Base-by-base conservation (phyloP, 2,113 vertebrate species). In the Orthonyx spaldingii region DNA sequence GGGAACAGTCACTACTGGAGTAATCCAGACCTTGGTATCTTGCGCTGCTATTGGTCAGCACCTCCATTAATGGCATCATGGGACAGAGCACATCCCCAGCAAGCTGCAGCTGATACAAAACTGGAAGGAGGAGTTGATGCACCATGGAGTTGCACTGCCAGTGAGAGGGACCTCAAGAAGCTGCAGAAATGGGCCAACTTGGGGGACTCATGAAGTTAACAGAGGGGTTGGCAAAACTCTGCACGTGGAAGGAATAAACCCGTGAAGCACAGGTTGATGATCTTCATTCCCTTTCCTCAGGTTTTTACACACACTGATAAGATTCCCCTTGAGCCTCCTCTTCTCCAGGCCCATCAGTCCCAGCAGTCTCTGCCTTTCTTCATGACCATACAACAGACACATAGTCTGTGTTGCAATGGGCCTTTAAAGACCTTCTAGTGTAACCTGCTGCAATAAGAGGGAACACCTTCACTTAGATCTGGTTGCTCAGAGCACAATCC, bases 381-480 rank as follows among this genome's bases (percentile, higher is more conserved):
- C 66, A 65, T 0, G 46, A 20, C 33, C 37, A 89, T 2, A 63
- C 5, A 81, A 66, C 1, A 84, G 19, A 68, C 47, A 68, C 55
- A 7, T 0, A 13, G 5, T 6, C 24, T 55, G 28, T 16, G 9
- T 7, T 42, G n/a, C 59, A 82, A 81, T 5, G 7, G 20, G 63
- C 21, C 9, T 49, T 42, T 42, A 33, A 35, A 56, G 22, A 26
- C 11, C 44, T 49, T 10, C 39, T 9, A 68, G 42, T 32, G 28
- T 24, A 65, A 60, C 4, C 2, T 1, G 0, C 26, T 27, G 13
- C 53, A 68, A 3, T 14, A 27, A 42, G 30, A 3, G 8, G 17
- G 6, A 53, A 42, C 17, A 89, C 7, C 47, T 83, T 61, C 26
- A 44, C 32, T 21, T 9, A 28, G 3, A 82, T 10, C 42, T 63